Conservation (phyloP, 30 jellyfish, hydroid and myxozoan species). For the Aurelia aurita region DNA sequence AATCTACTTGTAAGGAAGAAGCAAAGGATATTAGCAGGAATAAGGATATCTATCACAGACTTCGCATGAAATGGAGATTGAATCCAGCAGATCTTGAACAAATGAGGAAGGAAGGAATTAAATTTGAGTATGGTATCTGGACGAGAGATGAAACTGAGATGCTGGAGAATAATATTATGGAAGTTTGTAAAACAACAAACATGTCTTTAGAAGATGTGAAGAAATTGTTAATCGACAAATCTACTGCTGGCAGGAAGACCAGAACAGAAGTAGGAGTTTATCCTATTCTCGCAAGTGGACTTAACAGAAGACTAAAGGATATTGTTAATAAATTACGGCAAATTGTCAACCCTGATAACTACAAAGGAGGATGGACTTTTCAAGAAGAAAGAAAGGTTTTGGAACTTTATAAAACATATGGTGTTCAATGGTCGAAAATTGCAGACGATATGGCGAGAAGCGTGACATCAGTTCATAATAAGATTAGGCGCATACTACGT, state of each 20-base stretch:
- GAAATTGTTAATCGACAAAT: constrained; percentile 11
- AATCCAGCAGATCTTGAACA: constrained; percentile 14
- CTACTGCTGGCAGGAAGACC: constrained; percentile 9
- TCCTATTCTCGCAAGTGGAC: constrained; percentile 41
- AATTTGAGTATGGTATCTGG: constrained; percentile 52
- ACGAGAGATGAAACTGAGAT: constrained; percentile 29
- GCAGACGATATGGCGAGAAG: constrained; percentile 49
- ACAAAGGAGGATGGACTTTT: constrained; percentile 45
- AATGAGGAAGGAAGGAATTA: constrained; percentile 22
- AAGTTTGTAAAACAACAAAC: not conserved
- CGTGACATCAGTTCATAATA: constrained; percentile 13
- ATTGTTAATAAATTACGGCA: constrained; percentile 29
- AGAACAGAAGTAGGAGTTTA: constrained; percentile 26
- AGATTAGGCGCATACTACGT: not conserved
- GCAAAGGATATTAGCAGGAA: too few relatives aligned
- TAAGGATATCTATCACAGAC: too few relatives aligned
- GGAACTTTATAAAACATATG: constrained; percentile 16
- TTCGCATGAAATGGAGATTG: constrained; percentile 22
- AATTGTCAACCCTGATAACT: constrained; percentile 38
- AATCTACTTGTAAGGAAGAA: too few relatives aligned
- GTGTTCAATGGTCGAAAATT: constrained; percentile 36
- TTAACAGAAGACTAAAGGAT: constrained; percentile 34
- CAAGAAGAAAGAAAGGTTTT: constrained; percentile 21
- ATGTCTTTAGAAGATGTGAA: not conserved
- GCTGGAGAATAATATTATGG: constrained; percentile 25